Base-by-base conservation (phyloP, 2,888 invertebrate species). In the Diaphora mendica region DNA sequence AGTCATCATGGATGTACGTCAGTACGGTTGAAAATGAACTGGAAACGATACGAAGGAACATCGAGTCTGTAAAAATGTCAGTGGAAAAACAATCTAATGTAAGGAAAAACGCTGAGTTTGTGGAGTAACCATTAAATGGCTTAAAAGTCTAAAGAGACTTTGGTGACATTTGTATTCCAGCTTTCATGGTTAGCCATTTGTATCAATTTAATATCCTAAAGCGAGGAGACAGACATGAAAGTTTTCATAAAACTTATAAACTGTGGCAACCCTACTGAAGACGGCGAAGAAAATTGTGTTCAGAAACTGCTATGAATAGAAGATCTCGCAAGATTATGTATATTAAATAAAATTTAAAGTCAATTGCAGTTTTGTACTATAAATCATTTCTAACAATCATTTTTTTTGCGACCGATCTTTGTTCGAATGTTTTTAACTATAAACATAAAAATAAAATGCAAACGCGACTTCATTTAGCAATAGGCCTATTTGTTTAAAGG, bases 11-110 rank as follows among this genome's bases (percentile, higher is more conserved):
- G 64, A 73, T 77, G 66, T 70, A 69, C 62, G 55, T 85, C 11
- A 91, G 91, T 78, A 89, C 88, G 42, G 85, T 92, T 0, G 91
- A 92, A 64, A 90, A 84, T 69, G 96, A 96, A 70, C 80, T 96
- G 44, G 95, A 95, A 44, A 82, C 89, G 26, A 79, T 96, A n/a
- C 91, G 93, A 70, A 92, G 93, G 77, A 96, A 96, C 80, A 83
- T 96, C 51, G 88, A 88, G n/a, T 92, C 75, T n/a, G 78, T 85
- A 15, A 86, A 78, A 39, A 11, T 33, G 11, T 48, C 30, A 44
- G 20, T 74, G 8, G 71, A 74, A 13, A 64, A 15, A 65, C 39
- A 39, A 65, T n/a, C 11, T 39, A 33, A 70, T 23, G 15, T 35
- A 30, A 17, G 33, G n/a, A 48, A 30, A 48, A 64, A 30, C 33